Evolutionary conservation across 2,888 invertebrate species (phyloP).

Genomic region (Gastrophysa polygoni): DNA sequence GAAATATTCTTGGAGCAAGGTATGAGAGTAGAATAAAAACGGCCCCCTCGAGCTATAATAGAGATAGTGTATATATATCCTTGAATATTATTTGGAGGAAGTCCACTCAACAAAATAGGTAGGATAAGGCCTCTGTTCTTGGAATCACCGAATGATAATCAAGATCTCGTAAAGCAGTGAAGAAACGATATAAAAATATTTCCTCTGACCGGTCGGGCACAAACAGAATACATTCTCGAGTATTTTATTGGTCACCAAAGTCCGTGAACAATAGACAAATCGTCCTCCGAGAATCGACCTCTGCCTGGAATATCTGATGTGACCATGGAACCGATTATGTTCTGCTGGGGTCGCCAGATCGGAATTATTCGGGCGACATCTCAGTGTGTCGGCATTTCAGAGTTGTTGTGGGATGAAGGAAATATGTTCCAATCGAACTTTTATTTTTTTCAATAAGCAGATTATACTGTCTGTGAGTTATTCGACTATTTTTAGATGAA

Average conservation of each 20-base stretch:
- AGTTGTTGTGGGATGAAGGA: too few species aligned
- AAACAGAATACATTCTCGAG: constrained; percentile 12
- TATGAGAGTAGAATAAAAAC: too few species aligned
- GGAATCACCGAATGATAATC: not conserved
- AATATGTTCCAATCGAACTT: too few species aligned
- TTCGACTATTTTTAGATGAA: too few species aligned
- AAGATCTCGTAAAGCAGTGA: not conserved
- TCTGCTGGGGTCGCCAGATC: constrained; percentile 5
- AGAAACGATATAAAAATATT: not conserved
- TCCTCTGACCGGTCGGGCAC: not conserved
- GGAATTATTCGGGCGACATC: too few species aligned
- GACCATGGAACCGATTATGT: constrained; percentile 3
- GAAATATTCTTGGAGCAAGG: too few species aligned
- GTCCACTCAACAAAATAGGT: not conserved
- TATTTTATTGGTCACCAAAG: constrained; percentile 12
- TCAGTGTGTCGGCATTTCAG: too few species aligned
- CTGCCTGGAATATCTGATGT: constrained; percentile 11
- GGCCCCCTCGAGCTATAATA: too few species aligned
- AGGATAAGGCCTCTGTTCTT: not conserved
- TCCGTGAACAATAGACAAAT: constrained; percentile 11
- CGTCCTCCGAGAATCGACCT: constrained; percentile 11
- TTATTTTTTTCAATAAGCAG: too few species aligned
- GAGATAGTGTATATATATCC: too few species aligned
- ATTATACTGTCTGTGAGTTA: too few species aligned
- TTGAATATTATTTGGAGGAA: too few species aligned